Base-by-base conservation (phyloP, 2,113 vertebrate genomes). In the Ochotona princeps region DNA sequence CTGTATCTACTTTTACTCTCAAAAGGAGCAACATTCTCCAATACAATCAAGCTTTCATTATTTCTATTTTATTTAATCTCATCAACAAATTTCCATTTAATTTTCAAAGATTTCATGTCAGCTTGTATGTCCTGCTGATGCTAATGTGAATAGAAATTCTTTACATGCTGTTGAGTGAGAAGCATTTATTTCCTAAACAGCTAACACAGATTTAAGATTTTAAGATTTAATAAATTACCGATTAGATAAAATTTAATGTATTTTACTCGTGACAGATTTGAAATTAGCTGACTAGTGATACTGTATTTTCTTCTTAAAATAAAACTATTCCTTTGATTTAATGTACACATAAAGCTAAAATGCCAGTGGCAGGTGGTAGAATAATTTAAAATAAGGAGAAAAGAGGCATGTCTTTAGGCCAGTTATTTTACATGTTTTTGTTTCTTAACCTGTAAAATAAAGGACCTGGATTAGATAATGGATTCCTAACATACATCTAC, bases 181-280 rank as follows among this genome's bases (percentile, higher is more conserved):
- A 61, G 9, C 14, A 73, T 67, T 67, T 89, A 70, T 74, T 85
- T 86, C 17, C 66, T 89, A 63, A 83, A 61, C 5, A 88, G 61
- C 12, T 61, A 49, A 69, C 49, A 49, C 11, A 75, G 21, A 86
- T 90, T 10, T 4, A n/a, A n/a, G n/a, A n/a, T n/a, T n/a, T n/a
- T n/a, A n/a, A 75, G 4, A 51, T 1, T 67, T 11, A 92, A 85
- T 5, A 70, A 89, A 86, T 69, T 35, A 28, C 26, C 69, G 14
- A 18, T 47, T 67, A 81, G 17, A 13, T 65, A 70, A 86, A 72
- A 66, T 80, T 67, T 74, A 86, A 21, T 6, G n/a, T 47, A 0
- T 61, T 81, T 86, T 92, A 69, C 81, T 86, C 26, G 87, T 32
- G 26, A 78, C 78, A 10, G 17, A 83, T 74, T 89, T 95, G 38